Base-by-base conservation (phyloP, 2,888 invertebrate species). In the Dynastes grantii region DNA sequence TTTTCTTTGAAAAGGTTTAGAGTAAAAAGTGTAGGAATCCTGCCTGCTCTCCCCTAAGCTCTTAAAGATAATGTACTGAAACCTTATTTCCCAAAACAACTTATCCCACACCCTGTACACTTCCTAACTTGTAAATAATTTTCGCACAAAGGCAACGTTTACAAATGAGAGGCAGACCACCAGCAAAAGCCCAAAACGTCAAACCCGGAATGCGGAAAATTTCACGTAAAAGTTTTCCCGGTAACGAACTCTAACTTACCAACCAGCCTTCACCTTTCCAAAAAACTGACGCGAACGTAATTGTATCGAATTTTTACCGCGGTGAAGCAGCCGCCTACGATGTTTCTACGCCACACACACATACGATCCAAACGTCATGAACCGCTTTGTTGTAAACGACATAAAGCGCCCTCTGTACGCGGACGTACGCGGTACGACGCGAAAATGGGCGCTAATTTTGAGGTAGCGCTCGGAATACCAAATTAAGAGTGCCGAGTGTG, bases 381-480 rank as follows among this genome's bases (percentile, higher is more conserved):
- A 77, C 49, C 71, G 77, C 77, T 77, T 77, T 51, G 71, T 78
- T 78, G 29, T 27, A 13, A 22, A 6, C 16, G 27, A 29, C 79
- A 79, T 79, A 81, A 81, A 80, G 75, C 78, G 81, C 78, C 16
- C 22, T 16, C 22, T 53, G 78, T 78, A 79, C 68, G 79, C 68
- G 81, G 78, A 82, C 79, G 81, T 79, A 78, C 55, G 79, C 80
- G 45, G 45, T 45, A 58, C 55, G n/a, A 58, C 55, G 81, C 81
- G 81, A 77, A 82, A 80, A 82, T 80, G 82, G 79, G 79, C 55
- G 79, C 80, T 63, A 63, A 82, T 82, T 82, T 81, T 78, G 80
- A 76, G 81, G 81, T 79, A 71, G 67, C 78, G 45, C 76, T 45
- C 77, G 55, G 80, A 78, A 78, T 79, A 64, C 81, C 73, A 63